Conservation (phyloP, 2,113 vertebrate species). For the Heterotilapia buettikoferi region DNA sequence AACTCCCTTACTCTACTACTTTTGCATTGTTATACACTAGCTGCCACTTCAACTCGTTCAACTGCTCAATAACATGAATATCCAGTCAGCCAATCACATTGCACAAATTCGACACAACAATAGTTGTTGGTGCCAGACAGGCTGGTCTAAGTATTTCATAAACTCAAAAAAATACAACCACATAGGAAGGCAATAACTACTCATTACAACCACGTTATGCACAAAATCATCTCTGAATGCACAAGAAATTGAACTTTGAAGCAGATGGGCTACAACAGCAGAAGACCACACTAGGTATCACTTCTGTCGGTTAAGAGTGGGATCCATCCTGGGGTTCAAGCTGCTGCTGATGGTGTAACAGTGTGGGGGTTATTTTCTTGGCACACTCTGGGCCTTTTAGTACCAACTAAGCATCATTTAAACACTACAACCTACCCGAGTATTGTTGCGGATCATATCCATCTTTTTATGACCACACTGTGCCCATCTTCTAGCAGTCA, state of each 20-base stretch:
- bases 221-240: neutral
- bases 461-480: neutral
- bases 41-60: neutral
- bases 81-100: neutral
- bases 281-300: neutral
- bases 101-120: neutral
- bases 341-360: neutral
- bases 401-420: neutral
- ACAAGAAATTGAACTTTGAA: neutral
- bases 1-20: neutral
- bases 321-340: neutral
- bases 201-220: neutral
- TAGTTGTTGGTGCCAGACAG: neutral
- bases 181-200: neutral
- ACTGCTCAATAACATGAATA: neutral
- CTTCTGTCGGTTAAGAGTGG: neutral
- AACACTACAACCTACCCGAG: neutral
- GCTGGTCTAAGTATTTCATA: neutral
- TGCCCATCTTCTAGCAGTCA: neutral
- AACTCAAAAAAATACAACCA: neutral
- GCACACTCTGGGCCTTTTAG: neutral
- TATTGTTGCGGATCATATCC: neutral
- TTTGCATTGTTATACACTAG: neutral
- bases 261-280: neutral
- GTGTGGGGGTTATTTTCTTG: neutral